Evolutionary conservation across 2,113 vertebrate species (phyloP), one percentile per base, ranked within the genome.

Genomic region (Lepisosteus oculatus): DNA sequence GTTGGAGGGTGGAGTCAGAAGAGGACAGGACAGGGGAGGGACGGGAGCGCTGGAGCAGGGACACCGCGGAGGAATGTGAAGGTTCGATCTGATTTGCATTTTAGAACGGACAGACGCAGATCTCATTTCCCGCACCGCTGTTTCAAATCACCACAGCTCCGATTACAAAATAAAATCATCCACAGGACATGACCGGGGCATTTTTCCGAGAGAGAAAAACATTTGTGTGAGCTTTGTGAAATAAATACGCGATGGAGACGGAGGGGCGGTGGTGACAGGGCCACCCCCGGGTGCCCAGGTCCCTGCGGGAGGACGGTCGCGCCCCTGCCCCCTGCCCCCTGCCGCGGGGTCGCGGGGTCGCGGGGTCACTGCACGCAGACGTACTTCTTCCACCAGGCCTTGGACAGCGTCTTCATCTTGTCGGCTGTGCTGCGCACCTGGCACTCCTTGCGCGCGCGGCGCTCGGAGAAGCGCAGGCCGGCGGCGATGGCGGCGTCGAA

Each of bases 301-400:
- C 4, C 11, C 54, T 14, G 54, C 41, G 57, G 56, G 59, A 17
- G 3, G 6, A 61, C 56, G 6, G 11, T 69, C 17, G 11, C 55
- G 59, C 68, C 15, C 74, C 63, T 68, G 41, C 57, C 15, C 15
- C 69, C 69, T 69, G 68, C 42, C 51, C 51, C 51, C 6, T 13
- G 8, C 47, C 47, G 4, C 47, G 8, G 47, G 4, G 4, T 51
- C 8, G 47, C 43, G 57, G 56, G 8, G n/a, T 11, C 47, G 43
- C 57, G 47, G 67, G 3, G 55, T 73, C 89, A 92, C 80, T 90
- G 88, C n/a, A 93, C 79, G 3, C 93, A 94, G 71, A 93, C 87
- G 0, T 94, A 93, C 79, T 94, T 95, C 82, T 91, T 93, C 93
- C 93, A 95, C 93, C 93, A 95, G 61, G 92, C 90, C 80, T 90